phyloP scores from a whole-genome alignment of 2,888 invertebrate genomes.

The Eupithecia subumbrata region DNA sequence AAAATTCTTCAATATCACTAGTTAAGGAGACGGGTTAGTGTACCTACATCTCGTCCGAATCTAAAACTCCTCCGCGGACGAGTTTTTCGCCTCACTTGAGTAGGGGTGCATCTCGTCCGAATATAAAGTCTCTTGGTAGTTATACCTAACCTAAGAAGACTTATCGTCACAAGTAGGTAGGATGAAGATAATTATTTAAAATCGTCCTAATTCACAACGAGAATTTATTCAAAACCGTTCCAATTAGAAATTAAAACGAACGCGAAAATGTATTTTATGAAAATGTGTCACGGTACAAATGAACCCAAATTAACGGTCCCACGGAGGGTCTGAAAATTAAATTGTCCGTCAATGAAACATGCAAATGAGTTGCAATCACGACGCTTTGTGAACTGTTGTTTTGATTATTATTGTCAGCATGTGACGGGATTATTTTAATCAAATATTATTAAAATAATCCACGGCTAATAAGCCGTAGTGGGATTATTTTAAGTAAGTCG shows the following conservation, averaged over 20 bases:
- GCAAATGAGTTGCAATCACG: conserved; percentile 79
- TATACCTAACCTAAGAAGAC: no score
- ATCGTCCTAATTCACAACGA: conserved; percentile 28
- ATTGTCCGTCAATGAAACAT: conserved; percentile 78
- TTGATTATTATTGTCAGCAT: conserved; percentile 47
- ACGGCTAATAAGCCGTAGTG: no score
- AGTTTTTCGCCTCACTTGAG: no score
- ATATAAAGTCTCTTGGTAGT: no score
- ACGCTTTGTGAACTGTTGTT: conserved; percentile 69
- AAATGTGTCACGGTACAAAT: conserved; percentile 56
- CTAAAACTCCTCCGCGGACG: no score
- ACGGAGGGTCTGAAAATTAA: conserved; percentile 66
- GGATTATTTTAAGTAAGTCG: no score
- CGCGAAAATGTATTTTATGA: conserved; percentile 49
- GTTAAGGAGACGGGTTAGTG: no score
- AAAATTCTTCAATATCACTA: not conserved
- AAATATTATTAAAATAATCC: not conserved
- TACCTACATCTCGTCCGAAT: no score
- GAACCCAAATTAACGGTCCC: conserved; percentile 62
- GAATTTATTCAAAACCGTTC: conserved; percentile 38
- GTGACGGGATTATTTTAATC: conserved; percentile 16
- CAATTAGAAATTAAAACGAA: conserved; percentile 55
- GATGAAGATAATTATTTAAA: conserved; percentile 12
- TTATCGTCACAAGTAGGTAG: not conserved
- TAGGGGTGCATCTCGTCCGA: no score